Base-by-base conservation (phyloP, 2,888 invertebrate species). In the Pomacea canaliculata region DNA sequence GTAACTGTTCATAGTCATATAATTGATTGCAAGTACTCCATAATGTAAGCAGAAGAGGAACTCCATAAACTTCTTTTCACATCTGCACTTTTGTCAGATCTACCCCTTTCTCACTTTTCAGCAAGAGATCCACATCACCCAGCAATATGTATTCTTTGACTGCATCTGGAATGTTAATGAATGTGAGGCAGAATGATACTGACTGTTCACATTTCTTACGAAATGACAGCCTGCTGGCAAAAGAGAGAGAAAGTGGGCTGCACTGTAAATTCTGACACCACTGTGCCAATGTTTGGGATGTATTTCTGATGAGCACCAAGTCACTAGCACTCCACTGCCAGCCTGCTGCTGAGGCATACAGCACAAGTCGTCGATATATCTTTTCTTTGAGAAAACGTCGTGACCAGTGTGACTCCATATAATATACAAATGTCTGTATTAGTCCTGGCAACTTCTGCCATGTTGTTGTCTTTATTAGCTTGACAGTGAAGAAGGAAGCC, bases 361-460 rank as follows among this genome's bases (percentile, higher is more conserved):
- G 68, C 23, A 85, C 83, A 56, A 87, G 78, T 67, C 81, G 84
- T 65, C 82, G 81, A 37, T 85, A 81, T 1, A 83, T 78, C 18
- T 65, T 67, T 13, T 79, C 77, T 73, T 83, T 84, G 16, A 78
- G 77, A 27, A 82, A 76, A 12, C 81, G 78, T 16, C 78, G 81
- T 48, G 83, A 74, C 86, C 86, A 86, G 78, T 87, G 84, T 2
- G 85, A 86, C 49, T 86, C 87, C 18, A 84, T 70, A 72, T 86
- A 87, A 77, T 85, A 85, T 18, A 81, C 82, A 77, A 87, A 82
- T 27, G 84, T 82, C 62, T 81, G 81, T 1, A 86, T 81, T 9
- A 85, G 78, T 27, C 78, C 79, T 48, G 80, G 78, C 19, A 86
- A 79, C 4, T 78, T 77, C 56, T 79, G 72, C 2, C 76, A 78